Evolutionary conservation across 2,797 vertebrate species (phyloP), one percentile per base, ranked within the genome.

Genomic region (Melanitta fusca): DNA sequence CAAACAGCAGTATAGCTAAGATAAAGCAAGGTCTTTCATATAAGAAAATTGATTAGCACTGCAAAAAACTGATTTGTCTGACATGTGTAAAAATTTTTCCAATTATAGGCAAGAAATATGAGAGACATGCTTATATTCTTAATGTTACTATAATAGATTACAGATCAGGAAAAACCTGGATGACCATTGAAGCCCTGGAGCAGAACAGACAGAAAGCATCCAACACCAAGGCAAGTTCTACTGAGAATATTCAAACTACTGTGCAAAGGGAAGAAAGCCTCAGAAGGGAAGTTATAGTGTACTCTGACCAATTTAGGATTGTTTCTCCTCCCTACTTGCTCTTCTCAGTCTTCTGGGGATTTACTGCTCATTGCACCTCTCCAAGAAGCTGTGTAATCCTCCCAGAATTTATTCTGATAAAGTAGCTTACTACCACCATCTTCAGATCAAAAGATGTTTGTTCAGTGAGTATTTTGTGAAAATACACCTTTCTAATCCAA

Each of bases 101-200:
- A 49, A 24, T 30, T 34, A 65, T 1, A 81, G 22, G 12, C 21
- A 86, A 79, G 25, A 93, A 85, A 85, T 2, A 53, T 1, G 0
- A 1, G 3, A 41, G 6, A 71, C 8, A 45, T 1, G 1, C 45
- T 38, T 28, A 58, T 13, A 65, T 28, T 34, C 32, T 49, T 34
- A 57, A 57, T 0, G 7, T 62, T 61, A 36, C 11, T 19, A 24
- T 10, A 62, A 45, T 5, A 13, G 64, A 57, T 65, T 47, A 45
- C 12, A 10, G 0, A 3, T n/a, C 30, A 22, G 6, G 25, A 43
- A 41, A 75, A 88, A 19, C 0, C 1, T 15, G 10, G 19, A 38
- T 73, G 54, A 73, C 13, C 34, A 70, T 2, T 66, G 27, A 11
- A 62, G 11, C 75, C 80, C 28, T 54, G 25, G 5, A 83, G 38